Base-by-base conservation (phyloP, 2,113 vertebrate species). In the Pterophyllum scalare region DNA sequence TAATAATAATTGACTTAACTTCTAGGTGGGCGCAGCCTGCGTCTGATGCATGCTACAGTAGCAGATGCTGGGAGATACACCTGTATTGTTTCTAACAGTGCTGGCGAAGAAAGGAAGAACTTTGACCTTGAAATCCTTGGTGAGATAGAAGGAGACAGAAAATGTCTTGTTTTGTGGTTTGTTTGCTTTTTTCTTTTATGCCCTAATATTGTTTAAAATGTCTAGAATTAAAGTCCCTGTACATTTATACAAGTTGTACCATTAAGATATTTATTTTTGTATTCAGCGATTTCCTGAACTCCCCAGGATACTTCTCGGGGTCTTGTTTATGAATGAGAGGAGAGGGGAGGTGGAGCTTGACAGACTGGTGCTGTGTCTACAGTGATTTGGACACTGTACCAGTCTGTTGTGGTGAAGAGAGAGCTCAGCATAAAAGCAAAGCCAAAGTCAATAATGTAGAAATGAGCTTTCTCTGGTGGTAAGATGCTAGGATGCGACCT, bases 101-200 rank as follows among this genome's bases (percentile, higher is more conserved):
- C 97, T 24, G 98, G 98, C 61, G 96, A 99, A 88, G 96, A 94
- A 52, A 96, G 95, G 80, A 99, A 97, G 91, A 89, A 92, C 82
- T 98, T 99, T 91, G 85, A 96, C 31, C 96, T 99, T 24, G 95
- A 96, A 49, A 91, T 99, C 60, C 92, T 99, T 31, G 97, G 98
- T 94, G 90, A 85, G 33, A 5, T 28, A 28, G 28, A 28, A 28
- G 58, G 35, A 82, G 15, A 84, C 14, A 26, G 7, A 9, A 40
- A 2, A 60, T 46, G 3, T 49, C 20, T 76, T 4, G n/a, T 35
- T 1, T 13, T 19, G 7, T 20, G 31, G 6, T 33, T 33, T 33
- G 31, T 33, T 7, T 33, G 2, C 54, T 17, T 65, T 52, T 15
- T 14, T 15, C 3, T 35, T 88, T 24, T 26, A 24, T 19, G 19